phyloP scores from a whole-genome alignment of 2,888 invertebrate species.

The Philonicus albiceps region DNA sequence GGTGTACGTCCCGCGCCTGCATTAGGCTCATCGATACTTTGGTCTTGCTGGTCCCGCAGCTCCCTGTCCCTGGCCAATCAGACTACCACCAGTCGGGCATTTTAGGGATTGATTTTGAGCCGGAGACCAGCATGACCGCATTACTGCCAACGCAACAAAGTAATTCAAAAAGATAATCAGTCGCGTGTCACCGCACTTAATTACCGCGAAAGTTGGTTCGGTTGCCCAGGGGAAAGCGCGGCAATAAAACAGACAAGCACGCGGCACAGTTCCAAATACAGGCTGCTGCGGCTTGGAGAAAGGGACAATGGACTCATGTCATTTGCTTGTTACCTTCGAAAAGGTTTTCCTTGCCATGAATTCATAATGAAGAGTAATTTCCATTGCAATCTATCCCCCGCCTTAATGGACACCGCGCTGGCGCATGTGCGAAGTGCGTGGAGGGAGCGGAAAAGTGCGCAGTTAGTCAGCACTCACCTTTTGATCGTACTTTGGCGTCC shows the following conservation, averaged over 20 bases:
- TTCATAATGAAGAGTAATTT: constrained; percentile 25
- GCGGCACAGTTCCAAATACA: background rate
- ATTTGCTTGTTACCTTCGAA: constrained; percentile 9
- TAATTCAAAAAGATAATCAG: constrained; percentile 29
- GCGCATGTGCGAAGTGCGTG: constrained; percentile 13
- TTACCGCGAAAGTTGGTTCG: constrained; percentile 42
- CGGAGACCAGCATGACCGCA: background rate
- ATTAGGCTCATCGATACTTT: background rate
- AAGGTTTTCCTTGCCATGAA: constrained; percentile 13
- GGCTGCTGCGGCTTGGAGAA: background rate
- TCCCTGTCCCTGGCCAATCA: background rate
- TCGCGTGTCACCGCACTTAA: constrained; percentile 47
- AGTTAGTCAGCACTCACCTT: background rate
- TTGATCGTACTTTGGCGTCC: background rate
- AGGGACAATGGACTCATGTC: background rate
- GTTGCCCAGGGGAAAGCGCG: constrained; percentile 15
- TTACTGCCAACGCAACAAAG: background rate
- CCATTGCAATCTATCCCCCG: background rate
- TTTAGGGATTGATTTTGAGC: background rate
- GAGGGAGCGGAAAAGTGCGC: background rate
- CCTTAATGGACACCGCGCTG: background rate
- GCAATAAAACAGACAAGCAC: background rate
- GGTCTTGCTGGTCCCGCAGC: constrained; percentile 20
- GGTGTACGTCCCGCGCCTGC: background rate
- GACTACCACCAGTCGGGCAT: background rate